A percentile compares a stretch with the other conserved stretches of the same genome.
Evolutionary conservation across 2,113 vertebrate species (phyloP).

Genomic region (Delphinapterus leucas): DNA sequence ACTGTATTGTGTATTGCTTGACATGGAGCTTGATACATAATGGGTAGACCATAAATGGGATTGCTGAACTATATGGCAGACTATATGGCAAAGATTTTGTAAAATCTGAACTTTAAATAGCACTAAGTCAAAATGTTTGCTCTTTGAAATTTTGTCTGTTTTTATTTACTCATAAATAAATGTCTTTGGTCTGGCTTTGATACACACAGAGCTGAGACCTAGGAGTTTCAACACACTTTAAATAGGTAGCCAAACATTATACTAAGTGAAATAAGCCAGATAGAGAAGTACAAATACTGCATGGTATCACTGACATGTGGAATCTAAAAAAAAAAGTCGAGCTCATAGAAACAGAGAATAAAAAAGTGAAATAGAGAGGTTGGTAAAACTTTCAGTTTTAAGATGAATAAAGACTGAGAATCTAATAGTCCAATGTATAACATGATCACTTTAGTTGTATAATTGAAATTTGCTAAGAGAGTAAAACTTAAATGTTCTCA

Average conservation of each 20-base stretch:
- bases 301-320: neutral
- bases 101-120: slow-evolving; percentile 20
- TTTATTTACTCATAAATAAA: neutral
- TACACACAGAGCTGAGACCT: neutral
- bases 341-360: neutral
- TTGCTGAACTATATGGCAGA: neutral
- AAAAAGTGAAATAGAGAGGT: neutral
- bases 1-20: neutral
- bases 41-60: neutral
- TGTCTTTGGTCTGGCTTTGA: neutral
- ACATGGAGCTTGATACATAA: neutral
- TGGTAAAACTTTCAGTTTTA: neutral
- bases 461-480: neutral
- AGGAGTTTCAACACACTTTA: neutral
- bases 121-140: neutral
- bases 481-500: neutral
- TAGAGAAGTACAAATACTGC: neutral
- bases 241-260: neutral
- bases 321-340: neutral
- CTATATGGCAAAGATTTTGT: neutral
- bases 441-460: neutral
- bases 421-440: neutral
- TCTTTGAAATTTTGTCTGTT: neutral
- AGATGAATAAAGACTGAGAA: neutral
- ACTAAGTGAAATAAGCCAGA: neutral